Percentiles rank a stretch among this genome's conserved stretches.
These are phyloP conservation scores for Catostomus latipinnis DNA, from an alignment of 2,797 vertebrate species.

Conservation along the genomic window DNA sequence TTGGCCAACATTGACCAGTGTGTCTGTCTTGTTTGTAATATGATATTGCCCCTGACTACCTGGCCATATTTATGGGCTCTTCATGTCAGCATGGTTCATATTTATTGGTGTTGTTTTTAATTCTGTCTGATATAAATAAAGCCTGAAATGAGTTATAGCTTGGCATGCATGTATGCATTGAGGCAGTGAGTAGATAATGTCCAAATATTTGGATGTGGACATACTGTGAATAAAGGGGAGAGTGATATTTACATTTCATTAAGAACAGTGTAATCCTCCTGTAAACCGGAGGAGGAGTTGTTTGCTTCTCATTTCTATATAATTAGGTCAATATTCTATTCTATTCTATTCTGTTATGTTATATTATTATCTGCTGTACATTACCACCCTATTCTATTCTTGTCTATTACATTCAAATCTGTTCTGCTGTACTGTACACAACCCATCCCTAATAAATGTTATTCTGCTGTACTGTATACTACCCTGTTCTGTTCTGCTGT, in stretches of 20 bases:
- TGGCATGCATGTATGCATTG: background rate
- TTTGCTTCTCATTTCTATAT: background rate
- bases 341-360: too few relatives aligned
- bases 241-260: constrained; percentile 5
- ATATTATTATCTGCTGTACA: too few relatives aligned
- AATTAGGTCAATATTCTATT: background rate
- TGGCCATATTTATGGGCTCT: background rate
- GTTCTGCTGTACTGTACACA: too few relatives aligned
- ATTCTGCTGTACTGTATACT: too few relatives aligned
- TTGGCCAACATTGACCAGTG: background rate
- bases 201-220: background rate
- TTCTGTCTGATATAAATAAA: constrained; percentile 46
- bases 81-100: constrained; percentile 24
- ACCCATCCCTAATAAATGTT: too few relatives aligned
- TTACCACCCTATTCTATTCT: too few relatives aligned
- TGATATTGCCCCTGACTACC: background rate
- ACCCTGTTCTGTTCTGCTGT: too few relatives aligned
- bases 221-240: background rate
- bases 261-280: background rate
- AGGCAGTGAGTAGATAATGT: constrained; percentile 10
- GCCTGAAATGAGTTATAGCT: constrained; percentile 21
- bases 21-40: constrained; percentile 6
- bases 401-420: too few relatives aligned
- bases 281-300: background rate
- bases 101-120: constrained; percentile 33